Percentiles rank a stretch among this genome's conserved stretches.
phyloP scores from a whole-genome alignment of 2,888 invertebrate species.

The Diarsia mendica region DNA sequence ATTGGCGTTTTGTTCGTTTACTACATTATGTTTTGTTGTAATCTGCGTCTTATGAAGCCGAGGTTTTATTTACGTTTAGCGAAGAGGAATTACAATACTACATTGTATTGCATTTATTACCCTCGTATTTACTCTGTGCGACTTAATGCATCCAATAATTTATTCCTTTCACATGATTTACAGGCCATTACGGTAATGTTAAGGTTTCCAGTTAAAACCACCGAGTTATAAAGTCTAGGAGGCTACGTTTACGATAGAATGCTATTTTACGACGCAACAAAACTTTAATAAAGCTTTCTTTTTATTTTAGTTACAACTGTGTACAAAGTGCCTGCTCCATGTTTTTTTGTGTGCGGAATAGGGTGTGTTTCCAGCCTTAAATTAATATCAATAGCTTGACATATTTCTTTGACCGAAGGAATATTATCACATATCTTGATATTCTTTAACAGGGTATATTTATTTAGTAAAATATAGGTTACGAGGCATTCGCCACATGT shows the following conservation, averaged over 20 bases:
- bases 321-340: conserved; percentile 64
- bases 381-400: conserved; percentile 44
- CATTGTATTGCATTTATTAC: conserved; percentile 79
- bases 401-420: conserved; percentile 35
- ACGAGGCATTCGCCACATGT: conserved; percentile 2
- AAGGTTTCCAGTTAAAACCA: conserved; percentile 81
- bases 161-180: conserved; percentile 85
- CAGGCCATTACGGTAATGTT: conserved; percentile 80
- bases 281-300: conserved; percentile 74
- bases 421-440: conserved; percentile 47
- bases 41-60: conserved; percentile 16
- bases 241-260: conserved; percentile 81
- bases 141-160: conserved; percentile 83
- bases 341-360: conserved; percentile 32
- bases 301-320: conserved; percentile 75
- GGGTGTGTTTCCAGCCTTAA: conserved; percentile 19
- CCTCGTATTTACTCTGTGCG: conserved; percentile 76
- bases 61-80: conserved; percentile 44
- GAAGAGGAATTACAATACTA: conserved; percentile 66
- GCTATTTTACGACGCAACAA: conserved; percentile 81
- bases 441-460: conserved; percentile 36
- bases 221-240: conserved; percentile 81
- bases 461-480: conserved; percentile 43
- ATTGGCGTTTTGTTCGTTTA: conserved; percentile 32
- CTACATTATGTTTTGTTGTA: conserved; percentile 22